These are phyloP conservation scores for Drosophila nigricruria DNA, from an alignment of 2,888 invertebrate genomes.

Conservation along the genomic window DNA sequence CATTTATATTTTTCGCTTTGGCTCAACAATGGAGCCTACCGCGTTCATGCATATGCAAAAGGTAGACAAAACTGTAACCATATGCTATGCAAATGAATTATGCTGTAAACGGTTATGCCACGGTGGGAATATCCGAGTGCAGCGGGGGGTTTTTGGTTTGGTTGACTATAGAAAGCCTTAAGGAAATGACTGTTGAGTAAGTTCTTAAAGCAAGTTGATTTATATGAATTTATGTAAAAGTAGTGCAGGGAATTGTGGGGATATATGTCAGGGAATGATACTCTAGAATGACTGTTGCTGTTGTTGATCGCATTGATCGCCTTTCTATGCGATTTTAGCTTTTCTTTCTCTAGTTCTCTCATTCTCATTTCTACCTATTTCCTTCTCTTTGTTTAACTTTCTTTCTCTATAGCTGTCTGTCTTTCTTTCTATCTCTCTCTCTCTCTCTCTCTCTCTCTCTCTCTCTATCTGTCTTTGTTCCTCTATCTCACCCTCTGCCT, in stretches of 20 bases:
- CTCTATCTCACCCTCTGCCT: too few relatives aligned
- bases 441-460: neutral
- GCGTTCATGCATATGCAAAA: constrained; percentile 25
- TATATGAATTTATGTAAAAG: neutral
- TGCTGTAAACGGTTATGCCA: neutral
- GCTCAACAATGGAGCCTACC: neutral
- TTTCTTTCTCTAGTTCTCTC: neutral
- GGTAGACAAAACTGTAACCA: neutral
- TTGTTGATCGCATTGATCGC: neutral
- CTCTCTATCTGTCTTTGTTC: neutral
- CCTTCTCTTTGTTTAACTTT: too few relatives aligned
- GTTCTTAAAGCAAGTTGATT: neutral
- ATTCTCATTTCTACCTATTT: too few relatives aligned
- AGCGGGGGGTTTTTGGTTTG: neutral
- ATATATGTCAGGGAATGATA: neutral
- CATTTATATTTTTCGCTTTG: neutral
- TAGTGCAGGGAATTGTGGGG: neutral
- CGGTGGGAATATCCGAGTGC: constrained; percentile 29
- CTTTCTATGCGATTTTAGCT: neutral
- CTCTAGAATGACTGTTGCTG: neutral
- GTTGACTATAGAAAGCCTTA: neutral
- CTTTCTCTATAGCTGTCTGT: neutral
- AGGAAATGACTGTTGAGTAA: neutral
- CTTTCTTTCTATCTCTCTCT: neutral
- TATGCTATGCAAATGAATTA: constrained; percentile 25